These are phyloP conservation scores for Toxonevra muliebris DNA, from an alignment of 2,888 invertebrate species.

Conservation along the genomic window DNA sequence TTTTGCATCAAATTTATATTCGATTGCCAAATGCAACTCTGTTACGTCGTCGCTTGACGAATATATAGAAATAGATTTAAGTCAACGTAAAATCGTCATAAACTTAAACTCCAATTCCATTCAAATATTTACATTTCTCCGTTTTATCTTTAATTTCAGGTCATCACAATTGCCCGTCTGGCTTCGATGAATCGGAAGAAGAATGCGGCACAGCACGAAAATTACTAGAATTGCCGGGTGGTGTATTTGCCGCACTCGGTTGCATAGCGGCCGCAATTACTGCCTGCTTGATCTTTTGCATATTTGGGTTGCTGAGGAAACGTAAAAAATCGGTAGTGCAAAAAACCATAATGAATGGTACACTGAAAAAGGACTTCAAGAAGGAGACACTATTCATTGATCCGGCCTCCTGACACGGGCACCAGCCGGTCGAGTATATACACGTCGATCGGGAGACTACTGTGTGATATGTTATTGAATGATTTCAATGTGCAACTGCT, in stretches of 20 bases:
- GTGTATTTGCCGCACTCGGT: slow-evolving; percentile 68
- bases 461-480: slow-evolving; percentile 72
- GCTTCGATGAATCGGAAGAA: slow-evolving; percentile 77
- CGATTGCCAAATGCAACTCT: too few relatives aligned
- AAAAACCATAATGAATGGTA: slow-evolving; percentile 65
- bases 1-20: too few relatives aligned
- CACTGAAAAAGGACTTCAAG: slow-evolving; percentile 72
- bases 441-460: slow-evolving; percentile 94
- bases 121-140: not conserved
- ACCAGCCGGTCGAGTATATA: slow-evolving; percentile 90
- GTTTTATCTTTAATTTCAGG: slow-evolving; percentile 48
- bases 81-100: too few relatives aligned
- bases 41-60: too few relatives aligned
- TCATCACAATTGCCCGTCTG: slow-evolving; percentile 71
- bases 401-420: slow-evolving; percentile 86
- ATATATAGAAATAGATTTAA: too few relatives aligned
- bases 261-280: slow-evolving; percentile 70
- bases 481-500: slow-evolving; percentile 27
- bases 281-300: slow-evolving; percentile 69
- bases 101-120: not conserved
- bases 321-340: slow-evolving; percentile 68
- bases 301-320: slow-evolving; percentile 70
- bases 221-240: slow-evolving; percentile 68
- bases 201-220: slow-evolving; percentile 71
- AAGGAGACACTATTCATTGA: slow-evolving; percentile 65